phyloP scores from a whole-genome alignment of 2,797 vertebrate genomes.

The Nyctalus aviator region DNA sequence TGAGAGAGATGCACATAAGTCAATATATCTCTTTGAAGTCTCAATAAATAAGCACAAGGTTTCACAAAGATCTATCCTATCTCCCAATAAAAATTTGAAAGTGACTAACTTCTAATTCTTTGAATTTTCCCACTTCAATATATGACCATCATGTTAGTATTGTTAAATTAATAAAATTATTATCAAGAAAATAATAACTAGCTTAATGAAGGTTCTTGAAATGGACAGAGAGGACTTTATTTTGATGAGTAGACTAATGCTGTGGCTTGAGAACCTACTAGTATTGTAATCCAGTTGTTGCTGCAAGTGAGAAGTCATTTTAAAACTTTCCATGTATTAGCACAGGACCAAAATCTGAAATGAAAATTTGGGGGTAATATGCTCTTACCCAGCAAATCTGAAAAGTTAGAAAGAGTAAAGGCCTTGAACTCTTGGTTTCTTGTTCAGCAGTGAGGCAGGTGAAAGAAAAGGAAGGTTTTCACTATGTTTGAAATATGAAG shows the following conservation, averaged over 20 bases:
- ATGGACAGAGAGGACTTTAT: neutral
- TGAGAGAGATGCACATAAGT: neutral
- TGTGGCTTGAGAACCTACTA: neutral
- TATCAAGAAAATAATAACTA: conserved; percentile 20
- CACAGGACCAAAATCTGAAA: neutral
- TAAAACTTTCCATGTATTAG: neutral
- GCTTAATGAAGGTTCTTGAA: neutral
- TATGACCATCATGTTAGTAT: neutral
- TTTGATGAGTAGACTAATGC: neutral
- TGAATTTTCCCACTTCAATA: neutral
- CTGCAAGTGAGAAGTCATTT: neutral
- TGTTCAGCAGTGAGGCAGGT: neutral
- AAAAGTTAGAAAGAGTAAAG: neutral
- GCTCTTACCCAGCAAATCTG: neutral
- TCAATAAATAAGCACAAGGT: neutral
- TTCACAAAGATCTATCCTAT: neutral
- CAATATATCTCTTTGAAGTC: neutral
- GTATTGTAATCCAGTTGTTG: neutral
- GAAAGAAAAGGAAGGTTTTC: neutral
- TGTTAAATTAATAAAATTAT: neutral
- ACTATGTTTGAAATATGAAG: neutral
- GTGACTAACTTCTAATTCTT: neutral
- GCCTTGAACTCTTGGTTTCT: neutral
- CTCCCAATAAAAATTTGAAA: neutral
- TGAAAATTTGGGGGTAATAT: neutral